phyloP scores from a whole-genome alignment of 1,140 invertebrate species.

The Drosophila nannoptera region DNA sequence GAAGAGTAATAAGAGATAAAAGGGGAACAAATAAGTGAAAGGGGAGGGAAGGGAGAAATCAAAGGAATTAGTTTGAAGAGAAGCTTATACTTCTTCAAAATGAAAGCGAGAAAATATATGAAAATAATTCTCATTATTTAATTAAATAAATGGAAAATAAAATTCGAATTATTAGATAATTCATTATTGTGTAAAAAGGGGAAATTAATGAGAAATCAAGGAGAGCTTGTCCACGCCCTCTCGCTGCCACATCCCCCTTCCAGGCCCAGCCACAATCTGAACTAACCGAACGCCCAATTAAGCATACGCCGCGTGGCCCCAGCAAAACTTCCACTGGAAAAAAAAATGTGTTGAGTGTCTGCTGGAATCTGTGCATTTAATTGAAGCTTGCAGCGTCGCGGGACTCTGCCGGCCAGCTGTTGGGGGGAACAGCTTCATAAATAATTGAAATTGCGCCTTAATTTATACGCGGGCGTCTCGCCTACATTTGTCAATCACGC shows the following conservation, averaged over 20 bases:
- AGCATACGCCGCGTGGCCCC: conserved; percentile 39
- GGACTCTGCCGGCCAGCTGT: conserved; percentile 28
- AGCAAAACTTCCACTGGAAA: conserved; percentile 13
- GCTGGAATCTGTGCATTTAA: conserved; percentile 70
- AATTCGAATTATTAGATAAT: too few species aligned
- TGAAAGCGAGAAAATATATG: too few species aligned
- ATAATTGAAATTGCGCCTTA: conserved; percentile 50
- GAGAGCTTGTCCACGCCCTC: conserved; percentile 13
- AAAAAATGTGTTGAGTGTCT: conserved; percentile 44
- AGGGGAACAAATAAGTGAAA: neutral
- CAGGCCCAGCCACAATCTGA: conserved; percentile 11
- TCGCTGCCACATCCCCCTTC: conserved; percentile 29
- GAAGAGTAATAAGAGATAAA: neutral
- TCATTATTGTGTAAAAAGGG: too few species aligned
- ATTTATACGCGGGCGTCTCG: conserved; percentile 2
- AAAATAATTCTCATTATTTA: too few species aligned
- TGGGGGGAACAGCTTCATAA: conserved; percentile 40
- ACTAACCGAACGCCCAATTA: conserved; percentile 48
- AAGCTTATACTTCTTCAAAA: neutral
- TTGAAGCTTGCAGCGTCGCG: conserved; percentile 53
- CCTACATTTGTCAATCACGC: conserved; percentile 36
- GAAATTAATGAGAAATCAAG: too few species aligned
- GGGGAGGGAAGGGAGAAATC: neutral
- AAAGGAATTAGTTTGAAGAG: neutral
- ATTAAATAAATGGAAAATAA: too few species aligned